phyloP scores from a whole-genome alignment of 2,113 vertebrate genomes.

The Cynocephalus volans region DNA sequence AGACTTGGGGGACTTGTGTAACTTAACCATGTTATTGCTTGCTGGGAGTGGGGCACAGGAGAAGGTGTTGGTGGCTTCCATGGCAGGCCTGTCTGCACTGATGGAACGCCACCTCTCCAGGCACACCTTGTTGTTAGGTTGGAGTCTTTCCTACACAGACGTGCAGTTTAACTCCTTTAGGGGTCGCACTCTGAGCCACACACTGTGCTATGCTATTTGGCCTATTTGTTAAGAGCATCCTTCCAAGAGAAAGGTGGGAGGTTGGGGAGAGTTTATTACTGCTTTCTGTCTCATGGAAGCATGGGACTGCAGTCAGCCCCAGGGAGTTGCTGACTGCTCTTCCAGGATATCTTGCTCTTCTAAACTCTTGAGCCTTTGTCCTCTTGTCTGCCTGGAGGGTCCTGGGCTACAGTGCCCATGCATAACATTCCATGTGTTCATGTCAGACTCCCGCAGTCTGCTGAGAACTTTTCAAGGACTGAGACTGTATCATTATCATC shows the following conservation, averaged over 20 bases:
- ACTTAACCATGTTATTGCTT: background rate
- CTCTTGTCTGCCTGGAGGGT: background rate
- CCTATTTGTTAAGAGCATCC: background rate
- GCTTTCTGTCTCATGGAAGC: background rate
- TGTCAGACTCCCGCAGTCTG: background rate
- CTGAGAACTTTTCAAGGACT: background rate
- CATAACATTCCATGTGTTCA: background rate
- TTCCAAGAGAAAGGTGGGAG: background rate
- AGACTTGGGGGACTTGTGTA: background rate
- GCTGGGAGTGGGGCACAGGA: background rate
- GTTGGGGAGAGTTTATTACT: background rate
- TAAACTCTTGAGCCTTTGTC: background rate
- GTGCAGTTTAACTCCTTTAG: background rate
- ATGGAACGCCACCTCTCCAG: background rate
- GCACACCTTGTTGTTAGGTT: background rate
- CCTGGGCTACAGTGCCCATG: background rate
- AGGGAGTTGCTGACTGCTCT: background rate
- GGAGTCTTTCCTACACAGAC: background rate
- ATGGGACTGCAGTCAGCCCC: background rate
- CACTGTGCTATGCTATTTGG: background rate
- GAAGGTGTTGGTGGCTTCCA: background rate
- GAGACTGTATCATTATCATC: background rate
- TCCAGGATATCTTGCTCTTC: background rate
- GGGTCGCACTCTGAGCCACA: background rate
- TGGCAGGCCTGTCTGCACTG: background rate